These are phyloP conservation scores for Nannobrachium achirus DNA, from an alignment of 2,113 vertebrate genomes.

Conservation along the genomic window DNA sequence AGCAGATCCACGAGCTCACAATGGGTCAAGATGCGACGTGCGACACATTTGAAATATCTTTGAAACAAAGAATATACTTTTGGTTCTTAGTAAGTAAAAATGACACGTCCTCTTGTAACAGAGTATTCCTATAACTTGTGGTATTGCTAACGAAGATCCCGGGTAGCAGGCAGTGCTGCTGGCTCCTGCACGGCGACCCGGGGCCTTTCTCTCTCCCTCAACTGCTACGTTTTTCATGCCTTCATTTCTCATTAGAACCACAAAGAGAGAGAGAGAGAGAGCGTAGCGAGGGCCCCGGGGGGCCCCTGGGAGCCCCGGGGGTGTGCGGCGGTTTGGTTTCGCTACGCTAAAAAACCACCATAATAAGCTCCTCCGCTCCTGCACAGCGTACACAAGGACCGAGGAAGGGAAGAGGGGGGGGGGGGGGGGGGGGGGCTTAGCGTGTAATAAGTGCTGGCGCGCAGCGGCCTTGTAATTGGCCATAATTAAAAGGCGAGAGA, in stretches of 20 bases:
- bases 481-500: constrained; percentile 74
- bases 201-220: constrained; percentile 46
- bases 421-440: constrained; percentile 47
- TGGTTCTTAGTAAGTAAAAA: no score
- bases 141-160: no score
- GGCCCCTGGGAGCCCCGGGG: constrained; percentile 52
- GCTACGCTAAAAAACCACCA: constrained; percentile 61
- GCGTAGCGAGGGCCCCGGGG: neutral
- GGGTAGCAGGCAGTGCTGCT: constrained; percentile 42
- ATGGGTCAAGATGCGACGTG: no score
- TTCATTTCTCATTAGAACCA: constrained; percentile 77
- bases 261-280: constrained; percentile 64
- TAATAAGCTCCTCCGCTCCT: constrained; percentile 64
- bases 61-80: no score
- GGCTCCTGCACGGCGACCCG: constrained; percentile 43
- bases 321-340: constrained; percentile 46
- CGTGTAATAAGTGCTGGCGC: constrained; percentile 75
- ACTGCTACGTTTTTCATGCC: constrained; percentile 66
- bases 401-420: constrained; percentile 7
- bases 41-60: no score
- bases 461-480: constrained; percentile 78
- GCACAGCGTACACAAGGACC: constrained; percentile 51
- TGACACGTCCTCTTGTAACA: no score
- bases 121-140: no score
- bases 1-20: no score